These are phyloP conservation scores for Agrotis puta DNA, from an alignment of 2,888 invertebrate genomes.

Conservation along the genomic window DNA sequence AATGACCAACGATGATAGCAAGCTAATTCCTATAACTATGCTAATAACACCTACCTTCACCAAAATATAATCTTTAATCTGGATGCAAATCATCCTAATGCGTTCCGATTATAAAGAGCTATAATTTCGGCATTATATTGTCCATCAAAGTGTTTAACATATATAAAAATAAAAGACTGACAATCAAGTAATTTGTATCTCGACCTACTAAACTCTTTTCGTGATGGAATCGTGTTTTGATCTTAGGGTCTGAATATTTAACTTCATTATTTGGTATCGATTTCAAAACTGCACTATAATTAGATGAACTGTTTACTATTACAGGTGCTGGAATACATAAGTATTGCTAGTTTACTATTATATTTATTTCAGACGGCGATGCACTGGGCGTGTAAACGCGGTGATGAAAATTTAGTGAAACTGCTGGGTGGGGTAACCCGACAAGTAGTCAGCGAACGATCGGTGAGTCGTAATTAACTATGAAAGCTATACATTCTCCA, in stretches of 20 bases:
- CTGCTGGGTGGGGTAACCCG: slow-evolving; percentile 96
- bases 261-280: slow-evolving; percentile 77
- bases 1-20: slow-evolving; percentile 86
- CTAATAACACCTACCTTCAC: slow-evolving; percentile 89
- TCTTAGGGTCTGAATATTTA: slow-evolving; percentile 79
- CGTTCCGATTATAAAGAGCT: slow-evolving; percentile 90
- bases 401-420: slow-evolving; percentile 97
- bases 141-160: slow-evolving; percentile 90
- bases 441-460: slow-evolving; percentile 95
- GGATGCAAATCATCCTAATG: slow-evolving; percentile 90
- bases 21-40: slow-evolving; percentile 90
- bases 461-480: slow-evolving; percentile 91
- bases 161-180: slow-evolving; percentile 88
- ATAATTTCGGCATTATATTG: slow-evolving; percentile 90
- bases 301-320: slow-evolving; percentile 55
- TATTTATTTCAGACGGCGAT: slow-evolving; percentile 95
- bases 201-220: slow-evolving; percentile 88
- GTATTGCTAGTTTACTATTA: slow-evolving; percentile 34
- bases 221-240: slow-evolving; percentile 83
- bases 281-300: slow-evolving; percentile 71
- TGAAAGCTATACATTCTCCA: not conserved
- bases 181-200: slow-evolving; percentile 90
- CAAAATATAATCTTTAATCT: slow-evolving; percentile 91
- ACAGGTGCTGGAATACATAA: not conserved
- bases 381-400: slow-evolving; percentile 99